Conservation (phyloP, 1,140 invertebrate species). For the Microplitis demolitor region DNA sequence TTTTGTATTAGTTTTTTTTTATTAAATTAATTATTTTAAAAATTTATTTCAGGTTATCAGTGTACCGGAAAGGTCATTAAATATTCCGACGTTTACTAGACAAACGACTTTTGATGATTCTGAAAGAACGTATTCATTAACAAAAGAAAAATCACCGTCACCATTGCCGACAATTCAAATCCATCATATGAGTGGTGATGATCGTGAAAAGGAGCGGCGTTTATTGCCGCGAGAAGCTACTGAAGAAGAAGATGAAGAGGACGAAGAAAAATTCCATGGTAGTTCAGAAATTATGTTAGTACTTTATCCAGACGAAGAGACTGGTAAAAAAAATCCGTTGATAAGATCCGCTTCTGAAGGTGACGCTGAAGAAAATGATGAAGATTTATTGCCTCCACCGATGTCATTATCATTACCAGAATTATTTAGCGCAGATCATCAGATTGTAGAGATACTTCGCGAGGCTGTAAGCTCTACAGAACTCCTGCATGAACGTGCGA, state of each 20-base stretch:
- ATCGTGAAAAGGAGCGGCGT: constrained; percentile 14
- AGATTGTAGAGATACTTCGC: constrained; percentile 61
- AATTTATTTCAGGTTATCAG: constrained; percentile 3
- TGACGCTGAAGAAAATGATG: constrained; percentile 51
- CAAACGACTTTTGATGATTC: constrained; percentile 29
- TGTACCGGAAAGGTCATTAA: constrained; percentile 8
- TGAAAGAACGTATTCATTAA: constrained; percentile 11
- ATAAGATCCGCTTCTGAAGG: constrained; percentile 20
- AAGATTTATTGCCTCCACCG: constrained; percentile 72
- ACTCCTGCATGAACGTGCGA: constrained; percentile 76
- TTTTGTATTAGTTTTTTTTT: neutral
- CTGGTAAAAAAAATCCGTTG: constrained; percentile 33
- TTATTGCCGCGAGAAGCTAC: constrained; percentile 26
- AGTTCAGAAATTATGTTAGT: constrained; percentile 83
- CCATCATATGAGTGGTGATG: constrained; percentile 21
- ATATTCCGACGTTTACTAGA: constrained; percentile 5
- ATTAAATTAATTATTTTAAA: neutral
- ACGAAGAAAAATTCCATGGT: constrained; percentile 51
- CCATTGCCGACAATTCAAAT: constrained; percentile 28
- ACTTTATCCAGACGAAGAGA: constrained; percentile 69
- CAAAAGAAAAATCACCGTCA: constrained; percentile 34
- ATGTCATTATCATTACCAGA: constrained; percentile 81
- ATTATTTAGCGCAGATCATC: constrained; percentile 63
- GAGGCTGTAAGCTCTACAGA: constrained; percentile 81
- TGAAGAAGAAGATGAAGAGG: constrained; percentile 10